phyloP scores from a whole-genome alignment of 2,797 vertebrate genomes.

The Vespertilio murinus region DNA sequence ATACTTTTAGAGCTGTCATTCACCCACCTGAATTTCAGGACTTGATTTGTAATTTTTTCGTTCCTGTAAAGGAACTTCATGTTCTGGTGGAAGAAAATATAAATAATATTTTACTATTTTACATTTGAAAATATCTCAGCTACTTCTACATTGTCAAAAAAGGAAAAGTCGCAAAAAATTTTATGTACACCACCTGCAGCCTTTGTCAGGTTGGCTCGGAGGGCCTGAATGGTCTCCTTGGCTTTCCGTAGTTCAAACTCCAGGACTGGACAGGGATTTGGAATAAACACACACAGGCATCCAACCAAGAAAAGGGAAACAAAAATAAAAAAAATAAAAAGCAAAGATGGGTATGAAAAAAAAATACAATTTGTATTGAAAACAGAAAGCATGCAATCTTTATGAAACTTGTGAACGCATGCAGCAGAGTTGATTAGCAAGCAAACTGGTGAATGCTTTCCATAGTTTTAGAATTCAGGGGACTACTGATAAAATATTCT shows the following conservation, averaged over 20 bases:
- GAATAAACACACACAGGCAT: conserved; percentile 96
- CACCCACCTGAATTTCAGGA: conserved; percentile 98
- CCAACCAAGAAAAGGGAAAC: conserved; percentile 98
- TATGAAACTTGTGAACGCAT: conserved; percentile 94
- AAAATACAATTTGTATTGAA: conserved; percentile 90
- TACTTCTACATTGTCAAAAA: conserved; percentile 85
- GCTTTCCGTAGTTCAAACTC: conserved; percentile 99
- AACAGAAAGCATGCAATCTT: conserved; percentile 94
- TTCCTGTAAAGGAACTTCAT: conserved; percentile 97
- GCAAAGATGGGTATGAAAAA: conserved; percentile 97
- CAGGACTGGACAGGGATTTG: conserved; percentile 99
- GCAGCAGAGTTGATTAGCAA: conserved; percentile 97
- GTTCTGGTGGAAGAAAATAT: conserved; percentile 88
- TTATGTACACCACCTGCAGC: conserved; percentile 99
- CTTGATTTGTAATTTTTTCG: conserved; percentile 98
- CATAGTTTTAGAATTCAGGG: conserved; percentile 76
- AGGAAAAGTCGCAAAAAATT: conserved; percentile 90
- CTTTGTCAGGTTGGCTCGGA: conserved; percentile 99
- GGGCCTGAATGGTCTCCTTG: conserved; percentile 99
- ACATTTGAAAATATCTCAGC: conserved; percentile 71
- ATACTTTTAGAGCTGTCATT: conserved; percentile 52
- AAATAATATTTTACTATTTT: conserved; percentile 81
- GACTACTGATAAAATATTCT: conserved; percentile 81
- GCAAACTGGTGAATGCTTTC: conserved; percentile 88
- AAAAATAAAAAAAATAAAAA: conserved; percentile 93